phyloP scores from a whole-genome alignment of 2,113 vertebrate species.

The Oncorhynchus gorbuscha region DNA sequence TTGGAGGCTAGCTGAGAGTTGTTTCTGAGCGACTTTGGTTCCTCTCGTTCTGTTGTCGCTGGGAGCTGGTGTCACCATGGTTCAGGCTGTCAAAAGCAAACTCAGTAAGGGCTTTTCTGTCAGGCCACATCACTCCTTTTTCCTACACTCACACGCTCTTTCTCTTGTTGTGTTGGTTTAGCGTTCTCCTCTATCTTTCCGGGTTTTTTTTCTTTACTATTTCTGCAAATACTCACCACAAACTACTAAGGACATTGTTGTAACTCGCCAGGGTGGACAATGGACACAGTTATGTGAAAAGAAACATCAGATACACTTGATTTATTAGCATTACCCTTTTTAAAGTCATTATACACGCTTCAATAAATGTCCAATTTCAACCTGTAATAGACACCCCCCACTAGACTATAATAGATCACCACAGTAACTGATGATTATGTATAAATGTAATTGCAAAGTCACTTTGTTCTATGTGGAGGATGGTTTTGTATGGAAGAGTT shows the following conservation, averaged over 20 bases:
- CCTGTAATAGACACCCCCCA: background rate
- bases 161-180: slow-evolving; percentile 33
- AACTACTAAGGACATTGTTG: background rate
- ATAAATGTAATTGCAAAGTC: background rate
- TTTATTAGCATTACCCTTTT: background rate
- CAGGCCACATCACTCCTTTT: slow-evolving; percentile 61
- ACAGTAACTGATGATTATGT: background rate
- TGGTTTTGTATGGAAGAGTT: slow-evolving; percentile 30
- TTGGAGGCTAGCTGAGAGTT: slow-evolving; percentile 12
- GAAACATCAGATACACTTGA: background rate
- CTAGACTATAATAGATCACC: background rate
- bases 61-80: slow-evolving; percentile 34
- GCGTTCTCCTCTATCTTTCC: slow-evolving; percentile 31
- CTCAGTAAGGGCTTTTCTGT: slow-evolving; percentile 56
- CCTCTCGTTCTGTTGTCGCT: slow-evolving; percentile 26
- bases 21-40: slow-evolving; percentile 33
- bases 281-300: background rate
- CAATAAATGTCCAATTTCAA: background rate
- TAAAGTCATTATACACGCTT: background rate
- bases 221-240: background rate
- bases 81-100: slow-evolving; percentile 51
- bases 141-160: slow-evolving; percentile 20
- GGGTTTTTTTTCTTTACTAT: background rate
- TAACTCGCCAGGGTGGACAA: background rate
- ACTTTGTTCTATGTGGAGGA: slow-evolving; percentile 15